A percentile compares a stretch with the other conserved stretches of the same genome.
Evolutionary conservation across 2,888 invertebrate genomes (phyloP).

Genomic region (Anticlea derivata): DNA sequence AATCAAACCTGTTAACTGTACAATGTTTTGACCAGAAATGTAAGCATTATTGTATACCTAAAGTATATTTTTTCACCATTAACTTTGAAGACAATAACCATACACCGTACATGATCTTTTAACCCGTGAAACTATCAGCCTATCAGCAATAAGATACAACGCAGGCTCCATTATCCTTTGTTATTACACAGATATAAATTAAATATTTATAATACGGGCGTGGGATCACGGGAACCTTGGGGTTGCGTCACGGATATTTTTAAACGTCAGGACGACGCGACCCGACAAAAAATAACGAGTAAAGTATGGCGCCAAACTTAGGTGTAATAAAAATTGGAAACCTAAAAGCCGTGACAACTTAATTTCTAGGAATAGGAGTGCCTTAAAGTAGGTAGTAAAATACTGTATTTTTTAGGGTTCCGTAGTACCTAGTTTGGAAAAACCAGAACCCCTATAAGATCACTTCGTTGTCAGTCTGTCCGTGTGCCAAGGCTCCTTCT

Average conservation of each 20-base stretch:
- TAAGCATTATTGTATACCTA: too few species aligned
- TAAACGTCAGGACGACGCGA: constrained; percentile 70
- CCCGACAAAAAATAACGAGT: constrained; percentile 67
- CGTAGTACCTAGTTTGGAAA: too few species aligned
- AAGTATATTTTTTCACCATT: too few species aligned
- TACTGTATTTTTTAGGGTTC: too few species aligned
- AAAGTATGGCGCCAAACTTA: constrained; percentile 72
- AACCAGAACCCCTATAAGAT: too few species aligned
- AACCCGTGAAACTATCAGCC: not conserved
- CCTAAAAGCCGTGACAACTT: constrained; percentile 22
- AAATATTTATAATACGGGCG: constrained; percentile 77
- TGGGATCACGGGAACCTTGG: constrained; percentile 58
- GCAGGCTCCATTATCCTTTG: constrained; percentile 44
- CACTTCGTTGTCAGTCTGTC: too few species aligned
- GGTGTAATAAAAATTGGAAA: constrained; percentile 43
- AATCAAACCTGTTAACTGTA: too few species aligned
- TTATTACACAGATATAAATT: constrained; percentile 65
- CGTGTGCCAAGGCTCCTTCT: too few species aligned
- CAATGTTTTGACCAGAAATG: too few species aligned
- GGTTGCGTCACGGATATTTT: constrained; percentile 77
- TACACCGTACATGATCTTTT: not conserved
- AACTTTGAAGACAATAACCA: constrained; percentile 17
- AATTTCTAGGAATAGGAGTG: constrained; percentile 19
- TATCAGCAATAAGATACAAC: constrained; percentile 17
- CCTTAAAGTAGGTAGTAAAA: not conserved